phyloP scores from a whole-genome alignment of 2,797 vertebrate species.

The Bradypodion ventrale region DNA sequence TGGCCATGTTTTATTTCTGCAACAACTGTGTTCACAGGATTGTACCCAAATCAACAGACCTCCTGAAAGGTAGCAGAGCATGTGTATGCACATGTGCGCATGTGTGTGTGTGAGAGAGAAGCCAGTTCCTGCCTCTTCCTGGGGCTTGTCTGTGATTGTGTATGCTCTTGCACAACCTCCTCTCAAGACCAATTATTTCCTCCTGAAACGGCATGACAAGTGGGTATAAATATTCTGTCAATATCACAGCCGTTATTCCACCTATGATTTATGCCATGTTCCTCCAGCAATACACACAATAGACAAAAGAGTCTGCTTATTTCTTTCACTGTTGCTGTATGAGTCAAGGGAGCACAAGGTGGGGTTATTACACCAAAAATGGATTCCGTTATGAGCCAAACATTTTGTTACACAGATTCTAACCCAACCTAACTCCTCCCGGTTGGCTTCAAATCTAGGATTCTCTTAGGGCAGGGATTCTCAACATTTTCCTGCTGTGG shows the following conservation, averaged over 20 bases:
- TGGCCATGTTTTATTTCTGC: too few species aligned
- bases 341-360: background rate
- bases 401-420: too few species aligned
- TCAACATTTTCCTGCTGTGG: too few species aligned
- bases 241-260: slow-evolving; percentile 7
- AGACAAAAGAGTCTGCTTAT: slow-evolving; percentile 21
- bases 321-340: background rate
- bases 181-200: slow-evolving; percentile 38
- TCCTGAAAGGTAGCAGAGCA: too few species aligned
- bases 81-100: too few species aligned
- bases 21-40: too few species aligned
- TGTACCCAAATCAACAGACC: too few species aligned
- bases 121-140: background rate
- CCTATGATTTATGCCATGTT: slow-evolving; percentile 32
- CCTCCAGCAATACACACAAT: slow-evolving; percentile 10
- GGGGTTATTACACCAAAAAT: background rate
- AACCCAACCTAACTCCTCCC: too few species aligned
- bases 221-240: slow-evolving; percentile 33
- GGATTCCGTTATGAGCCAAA: background rate
- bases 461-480: background rate
- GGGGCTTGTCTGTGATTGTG: background rate
- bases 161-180: background rate
- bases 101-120: too few species aligned
- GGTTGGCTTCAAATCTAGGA: background rate
- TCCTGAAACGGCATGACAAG: slow-evolving; percentile 27